Evolutionary conservation across 1,140 invertebrate species (phyloP), one percentile per base, ranked within the genome.

Genomic region (Ectropis grisescens): DNA sequence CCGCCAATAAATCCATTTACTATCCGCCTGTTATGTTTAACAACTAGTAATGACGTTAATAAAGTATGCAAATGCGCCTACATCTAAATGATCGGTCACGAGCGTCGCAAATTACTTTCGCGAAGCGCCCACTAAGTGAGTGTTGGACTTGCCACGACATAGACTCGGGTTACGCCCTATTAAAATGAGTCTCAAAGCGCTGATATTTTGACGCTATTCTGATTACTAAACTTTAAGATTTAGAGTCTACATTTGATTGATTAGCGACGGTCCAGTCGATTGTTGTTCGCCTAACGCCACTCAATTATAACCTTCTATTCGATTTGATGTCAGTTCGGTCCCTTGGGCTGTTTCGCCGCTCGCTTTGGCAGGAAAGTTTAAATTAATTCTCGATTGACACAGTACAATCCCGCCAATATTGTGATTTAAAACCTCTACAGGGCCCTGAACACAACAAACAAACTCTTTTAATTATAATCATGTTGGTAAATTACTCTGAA

Each of bases 231-330:
- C 14, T 11, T 11, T 33, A 33, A 13, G 26, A 24, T 35, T 40
- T 65, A 62, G 43, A 52, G 47, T 41, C 37, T 24, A 60, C 37
- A 58, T 61, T 72, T 57, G 44, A 56, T 53, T 53, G 50, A 51
- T 37, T 33, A 23, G 31, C 30, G 36, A 32, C 30, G 23, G 49
- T 39, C 50, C 40, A 47, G 62, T 62, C 19, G 41, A 49, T 47
- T 54, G 62, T 61, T 70, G 52, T 70, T 66, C 50, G 53, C 43
- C 58, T 61, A 67, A 49, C 46, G 30, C 40, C 32, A 61, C 52
- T 70, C 70, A 67, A 75, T 75, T 78, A 72, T 78, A 70, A 70
- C 59, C 56, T 71, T 72, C 65, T 75, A 74, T 78, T 72, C 68
- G 68, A 72, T 72, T 75, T 75, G 66, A 75, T 70, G 54, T 51